These are phyloP conservation scores for Heterodera filipjevi DNA, from an alignment of 2,888 invertebrate species.

Conservation along the genomic window DNA sequence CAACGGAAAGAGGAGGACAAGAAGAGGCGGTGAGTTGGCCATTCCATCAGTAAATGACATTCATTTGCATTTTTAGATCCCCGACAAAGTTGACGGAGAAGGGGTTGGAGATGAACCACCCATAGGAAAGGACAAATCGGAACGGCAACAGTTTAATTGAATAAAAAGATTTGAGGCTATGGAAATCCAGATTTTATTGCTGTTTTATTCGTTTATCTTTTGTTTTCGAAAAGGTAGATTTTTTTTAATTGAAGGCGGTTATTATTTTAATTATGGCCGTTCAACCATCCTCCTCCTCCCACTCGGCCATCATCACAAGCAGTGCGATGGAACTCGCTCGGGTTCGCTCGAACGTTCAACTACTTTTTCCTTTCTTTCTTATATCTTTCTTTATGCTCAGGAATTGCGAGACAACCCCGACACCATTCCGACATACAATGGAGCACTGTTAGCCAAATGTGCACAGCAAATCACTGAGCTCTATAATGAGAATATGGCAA, in stretches of 20 bases:
- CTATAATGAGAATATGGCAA: conserved; percentile 27
- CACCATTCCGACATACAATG: conserved; percentile 30
- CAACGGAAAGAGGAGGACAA: background rate
- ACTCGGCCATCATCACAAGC: background rate
- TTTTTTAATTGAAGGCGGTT: background rate
- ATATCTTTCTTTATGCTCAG: background rate
- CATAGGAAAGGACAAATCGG: background rate
- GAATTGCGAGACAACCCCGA: conserved; percentile 34
- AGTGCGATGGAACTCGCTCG: background rate
- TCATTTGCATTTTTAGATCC: background rate
- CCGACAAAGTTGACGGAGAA: background rate
- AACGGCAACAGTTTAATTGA: background rate
- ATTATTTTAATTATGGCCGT: background rate
- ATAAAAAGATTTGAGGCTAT: too few relatives aligned
- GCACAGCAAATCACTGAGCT: conserved; percentile 33
- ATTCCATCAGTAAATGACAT: background rate
- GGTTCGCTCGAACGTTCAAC: background rate
- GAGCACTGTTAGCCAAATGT: conserved; percentile 23
- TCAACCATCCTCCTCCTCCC: background rate
- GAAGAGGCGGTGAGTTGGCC: background rate
- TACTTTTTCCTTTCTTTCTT: background rate
- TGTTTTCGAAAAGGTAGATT: background rate
- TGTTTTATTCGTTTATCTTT: background rate
- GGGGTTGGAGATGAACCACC: background rate
- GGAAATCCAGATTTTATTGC: too few relatives aligned